A percentile compares a stretch with the other conserved stretches of the same genome.
phyloP scores from a whole-genome alignment of 2,888 invertebrate species.

The Exephanes ischioxanthus region DNA sequence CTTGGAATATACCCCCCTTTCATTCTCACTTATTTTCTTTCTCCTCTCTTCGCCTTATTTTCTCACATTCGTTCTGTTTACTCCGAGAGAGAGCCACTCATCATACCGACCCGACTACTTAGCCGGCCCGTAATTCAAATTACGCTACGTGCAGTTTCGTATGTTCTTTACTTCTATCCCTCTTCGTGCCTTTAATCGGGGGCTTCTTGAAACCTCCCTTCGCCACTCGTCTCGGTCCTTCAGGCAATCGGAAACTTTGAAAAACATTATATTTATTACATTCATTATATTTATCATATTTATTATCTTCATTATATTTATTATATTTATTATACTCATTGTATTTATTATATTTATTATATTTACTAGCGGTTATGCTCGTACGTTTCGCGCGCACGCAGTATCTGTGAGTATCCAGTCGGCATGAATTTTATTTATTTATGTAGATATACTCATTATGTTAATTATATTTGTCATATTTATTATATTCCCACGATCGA shows the following conservation, averaged over 20 bases:
- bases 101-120: conserved; percentile 57
- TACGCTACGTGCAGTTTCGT: conserved; percentile 47
- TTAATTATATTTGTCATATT: too few relatives aligned
- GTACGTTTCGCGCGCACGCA: too few relatives aligned
- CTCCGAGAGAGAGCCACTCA: conserved; percentile 52
- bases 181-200: conserved; percentile 24
- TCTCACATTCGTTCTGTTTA: conserved; percentile 62
- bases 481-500: too few relatives aligned
- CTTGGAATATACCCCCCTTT: conserved; percentile 59
- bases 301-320: not conserved
- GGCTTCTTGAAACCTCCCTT: conserved; percentile 31
- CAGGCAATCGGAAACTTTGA: conserved; percentile 5
- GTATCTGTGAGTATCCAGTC: too few relatives aligned
- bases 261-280: conserved; percentile 1
- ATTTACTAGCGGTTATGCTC: too few relatives aligned
- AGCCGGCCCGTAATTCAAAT: conserved; percentile 54
- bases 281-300: not conserved
- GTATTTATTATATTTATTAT: conserved; percentile 2
- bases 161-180: not conserved
- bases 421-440: too few relatives aligned
- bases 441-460: too few relatives aligned
- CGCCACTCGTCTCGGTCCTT: not conserved
- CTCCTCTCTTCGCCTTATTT: conserved; percentile 21
- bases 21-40: conserved; percentile 63
- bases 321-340: conserved; percentile 4